phyloP scores from a whole-genome alignment of 2,797 vertebrate genomes.

The Sphenodon punctatus region DNA sequence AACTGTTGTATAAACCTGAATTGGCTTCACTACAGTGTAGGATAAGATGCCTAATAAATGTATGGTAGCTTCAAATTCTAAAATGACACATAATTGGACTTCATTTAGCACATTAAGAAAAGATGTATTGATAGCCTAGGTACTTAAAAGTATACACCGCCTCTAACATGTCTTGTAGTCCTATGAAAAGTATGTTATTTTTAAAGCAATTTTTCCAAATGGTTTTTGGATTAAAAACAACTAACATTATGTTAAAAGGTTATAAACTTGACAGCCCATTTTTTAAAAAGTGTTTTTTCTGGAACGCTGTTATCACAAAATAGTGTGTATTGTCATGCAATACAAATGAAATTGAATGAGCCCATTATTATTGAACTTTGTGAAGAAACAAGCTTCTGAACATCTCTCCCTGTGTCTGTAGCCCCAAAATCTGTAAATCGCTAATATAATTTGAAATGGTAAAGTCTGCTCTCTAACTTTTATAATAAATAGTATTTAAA shows the following conservation, averaged over 20 bases:
- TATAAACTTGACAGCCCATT: neutral
- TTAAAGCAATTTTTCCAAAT: neutral
- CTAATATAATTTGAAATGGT: neutral
- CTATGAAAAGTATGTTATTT: neutral
- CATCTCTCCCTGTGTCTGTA: too few species aligned
- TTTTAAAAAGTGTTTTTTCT: neutral
- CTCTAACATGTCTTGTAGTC: neutral
- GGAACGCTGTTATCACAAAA: neutral
- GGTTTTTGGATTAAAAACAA: neutral
- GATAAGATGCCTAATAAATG: neutral
- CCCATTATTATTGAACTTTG: neutral
- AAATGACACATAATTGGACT: neutral
- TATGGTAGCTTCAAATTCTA: neutral
- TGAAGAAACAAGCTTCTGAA: neutral
- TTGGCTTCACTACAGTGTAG: neutral
- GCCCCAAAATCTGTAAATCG: too few species aligned
- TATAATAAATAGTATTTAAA: neutral
- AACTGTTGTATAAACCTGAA: neutral
- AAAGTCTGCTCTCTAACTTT: neutral
- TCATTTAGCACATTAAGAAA: neutral
- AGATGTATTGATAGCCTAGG: neutral
- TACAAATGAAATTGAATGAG: neutral
- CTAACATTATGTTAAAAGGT: neutral
- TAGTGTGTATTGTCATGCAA: neutral
- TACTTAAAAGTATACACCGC: neutral